Evolutionary conservation across 2,888 invertebrate genomes (phyloP), one percentile per base, ranked within the genome.

Genomic region (Chrysomela aeneicollis): DNA sequence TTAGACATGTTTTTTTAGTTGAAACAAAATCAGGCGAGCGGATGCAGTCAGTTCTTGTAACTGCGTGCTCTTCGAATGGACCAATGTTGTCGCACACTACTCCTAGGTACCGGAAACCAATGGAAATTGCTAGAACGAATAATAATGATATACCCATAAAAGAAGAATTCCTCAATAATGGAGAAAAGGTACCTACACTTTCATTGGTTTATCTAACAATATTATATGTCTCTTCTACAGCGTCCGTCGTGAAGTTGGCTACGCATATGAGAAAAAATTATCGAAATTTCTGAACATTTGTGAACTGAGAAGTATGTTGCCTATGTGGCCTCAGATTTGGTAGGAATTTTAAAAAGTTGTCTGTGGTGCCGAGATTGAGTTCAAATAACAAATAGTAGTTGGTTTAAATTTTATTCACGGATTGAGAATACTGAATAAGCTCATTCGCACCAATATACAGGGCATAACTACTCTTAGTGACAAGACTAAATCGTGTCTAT

Each of bases 81-180:
- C 82, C 83, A 19, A 81, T 83, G 81, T 74, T 84, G 63, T 81
- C 82, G 21, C 80, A 82, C 62, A 79, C 77, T 66, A 80, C 79
- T 52, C 77, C 81, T 21, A 77, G 77, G 67, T 82, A 79, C 71
- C 74, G 77, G 58, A 82, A 82, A 72, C 72, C 78, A 64, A 71
- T 76, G 30, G 79, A 80, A 63, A 71, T 72, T 37, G 70, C 72
- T 54, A 72, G 74, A 63, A 77, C 74, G 50, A 74, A 77, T 69
- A 76, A 73, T 64, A 76, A 77, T 52, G 73, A 75, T 68, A 66
- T 73, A 63, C 64, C 69, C 17, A 55, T n/a, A 30, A 81, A 81
- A 72, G 78, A 78, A 66, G 80, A 79, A 64, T 82, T 78, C 73
- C 70, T 79, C 60, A 79, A 79, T 68, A 81, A 80, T 70, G 78